Evolutionary conservation across 2,888 invertebrate genomes (phyloP), one percentile per base, ranked within the genome.

Genomic region (Thysanoteuthis rhombus): DNA sequence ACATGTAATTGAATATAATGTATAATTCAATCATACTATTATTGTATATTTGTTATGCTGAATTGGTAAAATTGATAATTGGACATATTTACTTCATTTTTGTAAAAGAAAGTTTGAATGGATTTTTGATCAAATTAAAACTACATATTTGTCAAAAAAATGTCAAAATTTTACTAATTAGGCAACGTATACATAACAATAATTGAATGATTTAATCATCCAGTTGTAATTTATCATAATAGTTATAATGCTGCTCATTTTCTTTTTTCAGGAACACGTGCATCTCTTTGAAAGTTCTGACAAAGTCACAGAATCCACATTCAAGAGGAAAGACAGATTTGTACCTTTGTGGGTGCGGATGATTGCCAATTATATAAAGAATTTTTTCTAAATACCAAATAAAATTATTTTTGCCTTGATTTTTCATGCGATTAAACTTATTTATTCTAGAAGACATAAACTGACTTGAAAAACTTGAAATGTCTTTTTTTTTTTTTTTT

Each of bases 331-430:
- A 12, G 98, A 98, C 93, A 97, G 99, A 94, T 97, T 97, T 89
- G 98, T 98, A 12, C 98, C 99, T 0, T 97, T 98, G 22, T 99
- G 99, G 99, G 98, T 99, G 19, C 97, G 98, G 95, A 97, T 98
- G 4, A 98, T 98, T 40, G 98, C 99, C 19, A 97, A 98, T 94
- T 97, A 98, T 93, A 98, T 98, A 96, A 98, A 98, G 96, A 98
- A 98, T 89, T 98, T 98, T 96, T 92, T 92, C 36, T 92, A 47
- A 92, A 5, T 91, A 10, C 39, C 5, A 91, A 90, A 39, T 40
- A 91, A 39, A 91, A 42, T 91, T 91, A 39, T 91, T 91, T 91
- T 91, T 42, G n/a, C 28, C 39, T 91, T 91, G 25, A 42, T 40
- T 39, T 91, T 91, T 91, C 22, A 42, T 91, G 42, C 91, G n/a